Evolutionary conservation across 2,797 vertebrate genomes (phyloP), one percentile per base, ranked within the genome.

Genomic region (Pseudochirops cupreus): DNA sequence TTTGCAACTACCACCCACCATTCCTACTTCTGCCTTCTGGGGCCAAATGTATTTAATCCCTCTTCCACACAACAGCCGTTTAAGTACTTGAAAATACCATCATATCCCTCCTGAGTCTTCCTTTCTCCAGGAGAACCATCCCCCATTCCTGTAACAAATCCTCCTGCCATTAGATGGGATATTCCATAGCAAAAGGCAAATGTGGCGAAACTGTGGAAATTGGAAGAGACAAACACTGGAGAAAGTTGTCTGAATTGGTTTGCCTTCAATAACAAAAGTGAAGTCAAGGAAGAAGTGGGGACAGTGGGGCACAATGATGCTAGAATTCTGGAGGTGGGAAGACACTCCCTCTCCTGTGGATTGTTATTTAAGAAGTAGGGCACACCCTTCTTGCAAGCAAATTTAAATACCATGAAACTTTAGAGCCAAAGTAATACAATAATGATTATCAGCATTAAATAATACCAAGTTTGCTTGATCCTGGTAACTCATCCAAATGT

Each of bases 101-200:
- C 18, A 46, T 10, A 82, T 46, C n/a, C 67, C 21, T 82, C 67
- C 39, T 10, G n/a, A 82, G n/a, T 39, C 67, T 82, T 46, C 18
- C 46, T 82, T 82, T 39, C 67, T 82, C n/a, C 67, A 82, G 67
- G 67, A 5, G 3, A 82, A 46, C n/a, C n/a, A 82, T 82, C 67
- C 31, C 59, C 59, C 4, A 67, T 67, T 67, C 59, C 12, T n/a
- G 12, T 67, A 16, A 67, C 59, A 82, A 46, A 24, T 90, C 90
- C 93, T 93, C 21, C 28, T 93, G 96, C 91, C 95, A 92, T 96
- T 67, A 96, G 96, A 96, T 96, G 96, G 67, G 18, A 97, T 95
- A 58, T 62, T 67, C 55, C 92, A 93, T 92, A 94, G 94, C 53
- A 87, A 97, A 89, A n/a, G 50, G 92, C 67, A 91, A 96, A 95